Percentiles rank a stretch among this genome's conserved stretches.
phyloP scores from a whole-genome alignment of 1,140 invertebrate genomes.

The Whitmania pigra region DNA sequence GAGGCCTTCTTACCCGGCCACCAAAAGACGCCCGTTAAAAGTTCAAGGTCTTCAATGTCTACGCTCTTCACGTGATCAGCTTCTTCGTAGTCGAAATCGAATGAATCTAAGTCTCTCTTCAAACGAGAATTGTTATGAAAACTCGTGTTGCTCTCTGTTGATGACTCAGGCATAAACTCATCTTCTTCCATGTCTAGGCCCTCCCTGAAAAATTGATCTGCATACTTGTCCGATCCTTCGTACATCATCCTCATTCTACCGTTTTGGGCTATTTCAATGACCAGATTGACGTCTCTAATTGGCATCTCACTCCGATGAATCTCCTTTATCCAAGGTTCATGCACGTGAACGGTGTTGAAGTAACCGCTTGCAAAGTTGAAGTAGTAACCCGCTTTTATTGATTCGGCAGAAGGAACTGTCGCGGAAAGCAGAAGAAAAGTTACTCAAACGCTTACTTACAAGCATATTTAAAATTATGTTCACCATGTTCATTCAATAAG shows the following conservation, averaged over 20 bases:
- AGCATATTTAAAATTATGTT: not conserved
- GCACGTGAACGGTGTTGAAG: not conserved
- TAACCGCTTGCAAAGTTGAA: not conserved
- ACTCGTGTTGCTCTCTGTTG: not conserved
- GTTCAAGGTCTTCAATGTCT: not conserved
- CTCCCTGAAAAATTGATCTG: not conserved
- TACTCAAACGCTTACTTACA: not conserved
- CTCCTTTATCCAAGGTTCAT: not conserved
- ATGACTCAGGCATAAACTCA: not conserved
- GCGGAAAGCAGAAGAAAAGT: too few relatives aligned
- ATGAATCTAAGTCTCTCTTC: not conserved
- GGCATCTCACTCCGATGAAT: not conserved
- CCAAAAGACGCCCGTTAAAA: not conserved
- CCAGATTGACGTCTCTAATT: not conserved
- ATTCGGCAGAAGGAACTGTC: not conserved
- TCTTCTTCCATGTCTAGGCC: not conserved
- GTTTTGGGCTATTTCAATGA: not conserved
- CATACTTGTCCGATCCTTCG: not conserved
- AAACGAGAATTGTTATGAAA: not conserved
- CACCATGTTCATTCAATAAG: not conserved
- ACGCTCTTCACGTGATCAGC: not conserved
- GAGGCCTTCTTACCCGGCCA: not conserved
- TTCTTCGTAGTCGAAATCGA: not conserved
- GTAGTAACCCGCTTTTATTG: not conserved
- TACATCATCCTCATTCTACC: constrained; percentile 5